Evolutionary conservation across 2,113 vertebrate genomes (phyloP).

Genomic region (Picathartes gymnocephalus): DNA sequence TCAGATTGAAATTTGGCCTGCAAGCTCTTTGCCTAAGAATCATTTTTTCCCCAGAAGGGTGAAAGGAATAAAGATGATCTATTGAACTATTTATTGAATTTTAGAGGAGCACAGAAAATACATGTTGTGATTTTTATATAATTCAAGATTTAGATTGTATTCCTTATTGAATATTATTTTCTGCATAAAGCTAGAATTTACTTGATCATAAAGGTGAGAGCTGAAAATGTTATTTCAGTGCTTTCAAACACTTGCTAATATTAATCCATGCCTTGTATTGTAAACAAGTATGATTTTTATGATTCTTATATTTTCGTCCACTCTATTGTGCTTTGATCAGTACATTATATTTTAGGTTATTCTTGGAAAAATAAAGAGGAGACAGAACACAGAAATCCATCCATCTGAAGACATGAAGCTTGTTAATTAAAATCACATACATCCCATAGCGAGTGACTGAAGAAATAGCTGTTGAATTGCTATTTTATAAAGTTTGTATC

Average conservation of each 20-base stretch:
- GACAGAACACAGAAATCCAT: background rate
- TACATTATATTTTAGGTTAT: background rate
- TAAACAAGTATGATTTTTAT: background rate
- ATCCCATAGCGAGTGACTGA: slow-evolving; percentile 10
- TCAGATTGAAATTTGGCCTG: slow-evolving; percentile 40
- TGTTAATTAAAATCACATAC: background rate
- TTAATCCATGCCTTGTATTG: background rate
- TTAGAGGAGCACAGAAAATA: slow-evolving; percentile 19
- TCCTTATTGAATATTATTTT: slow-evolving; percentile 43
- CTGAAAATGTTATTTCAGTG: background rate
- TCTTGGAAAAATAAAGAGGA: background rate
- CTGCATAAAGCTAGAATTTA: slow-evolving; percentile 32
- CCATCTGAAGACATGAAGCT: background rate
- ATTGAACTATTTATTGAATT: slow-evolving; percentile 50
- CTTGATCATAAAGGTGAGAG: background rate
- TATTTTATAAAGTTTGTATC: slow-evolving; percentile 48
- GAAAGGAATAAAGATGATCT: slow-evolving; percentile 50
- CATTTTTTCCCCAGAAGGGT: slow-evolving; percentile 10
- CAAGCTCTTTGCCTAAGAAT: slow-evolving; percentile 7
- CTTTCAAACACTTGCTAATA: background rate
- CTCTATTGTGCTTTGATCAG: background rate
- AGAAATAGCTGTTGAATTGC: slow-evolving; percentile 46
- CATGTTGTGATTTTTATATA: slow-evolving; percentile 23
- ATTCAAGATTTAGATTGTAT: slow-evolving; percentile 39
- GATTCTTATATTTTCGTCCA: background rate